Evolutionary conservation across 2,888 invertebrate species (phyloP).

Genomic region (Ditula angustiorana): DNA sequence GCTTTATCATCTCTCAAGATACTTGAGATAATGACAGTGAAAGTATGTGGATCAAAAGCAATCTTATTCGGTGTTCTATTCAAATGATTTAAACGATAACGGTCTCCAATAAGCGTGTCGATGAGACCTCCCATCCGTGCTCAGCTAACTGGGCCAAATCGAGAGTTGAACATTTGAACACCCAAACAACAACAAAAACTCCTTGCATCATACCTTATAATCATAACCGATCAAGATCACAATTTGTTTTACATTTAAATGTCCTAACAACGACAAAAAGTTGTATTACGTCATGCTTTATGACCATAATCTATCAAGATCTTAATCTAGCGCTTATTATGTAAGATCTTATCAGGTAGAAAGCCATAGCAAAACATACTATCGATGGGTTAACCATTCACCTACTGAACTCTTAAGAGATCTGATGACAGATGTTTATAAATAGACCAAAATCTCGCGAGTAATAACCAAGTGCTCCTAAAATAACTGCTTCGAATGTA

Average conservation of each 20-base stretch:
- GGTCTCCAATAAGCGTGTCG: slow-evolving; percentile 57
- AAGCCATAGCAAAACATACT: slow-evolving; percentile 62
- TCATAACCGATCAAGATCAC: slow-evolving; percentile 80
- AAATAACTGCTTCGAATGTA: slow-evolving; percentile 42
- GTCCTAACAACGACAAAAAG: slow-evolving; percentile 37
- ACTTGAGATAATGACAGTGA: slow-evolving; percentile 48
- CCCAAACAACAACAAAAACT: slow-evolving; percentile 55
- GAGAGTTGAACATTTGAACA: slow-evolving; percentile 64
- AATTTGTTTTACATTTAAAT: slow-evolving; percentile 52
- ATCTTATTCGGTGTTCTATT: slow-evolving; percentile 55
- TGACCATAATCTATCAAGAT: slow-evolving; percentile 81
- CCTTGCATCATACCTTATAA: slow-evolving; percentile 74
- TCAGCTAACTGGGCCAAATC: slow-evolving; percentile 63
- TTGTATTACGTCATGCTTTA: slow-evolving; percentile 68
- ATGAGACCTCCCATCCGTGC: slow-evolving; percentile 61
- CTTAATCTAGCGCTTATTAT: slow-evolving; percentile 64
- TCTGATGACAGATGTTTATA: slow-evolving; percentile 39
- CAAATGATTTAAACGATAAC: slow-evolving; percentile 63
- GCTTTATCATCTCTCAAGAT: slow-evolving; percentile 32
- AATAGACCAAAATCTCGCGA: slow-evolving; percentile 46
- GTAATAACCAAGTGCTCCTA: slow-evolving; percentile 45
- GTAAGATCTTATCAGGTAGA: slow-evolving; percentile 69
- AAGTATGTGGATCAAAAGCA: slow-evolving; percentile 51
- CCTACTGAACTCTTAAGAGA: slow-evolving; percentile 44
- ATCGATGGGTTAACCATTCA: slow-evolving; percentile 37